A percentile compares a stretch with the other conserved stretches of the same genome.
Conservation (phyloP, 2,888 invertebrate species). For the Nipponacmea schrenckii region DNA sequence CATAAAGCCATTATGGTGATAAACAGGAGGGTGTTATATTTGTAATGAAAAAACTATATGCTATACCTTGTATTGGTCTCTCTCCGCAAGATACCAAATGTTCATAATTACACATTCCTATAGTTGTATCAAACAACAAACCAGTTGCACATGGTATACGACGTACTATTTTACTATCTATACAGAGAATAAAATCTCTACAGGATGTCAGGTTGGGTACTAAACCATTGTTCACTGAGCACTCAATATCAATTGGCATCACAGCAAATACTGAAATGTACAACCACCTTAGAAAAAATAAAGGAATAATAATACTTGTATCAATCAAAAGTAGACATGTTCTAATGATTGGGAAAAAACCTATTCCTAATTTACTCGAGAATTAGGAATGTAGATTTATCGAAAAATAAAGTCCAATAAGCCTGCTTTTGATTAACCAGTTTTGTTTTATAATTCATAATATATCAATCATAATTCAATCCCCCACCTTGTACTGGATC, state of each 20-base stretch:
- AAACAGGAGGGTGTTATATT: too few species aligned
- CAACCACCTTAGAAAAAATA: not conserved
- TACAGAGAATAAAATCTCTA: slow-evolving; percentile 12
- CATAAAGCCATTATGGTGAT: too few species aligned
- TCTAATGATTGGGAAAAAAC: too few species aligned
- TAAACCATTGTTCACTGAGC: slow-evolving; percentile 14
- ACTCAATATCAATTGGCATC: slow-evolving; percentile 1
- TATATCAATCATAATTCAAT: too few species aligned
- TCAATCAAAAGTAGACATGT: too few species aligned
- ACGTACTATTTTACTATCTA: slow-evolving; percentile 9
- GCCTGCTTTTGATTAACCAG: too few species aligned
- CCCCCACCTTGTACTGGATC: too few species aligned
- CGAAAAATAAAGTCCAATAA: too few species aligned
- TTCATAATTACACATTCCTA: slow-evolving; percentile 14
- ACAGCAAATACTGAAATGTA: slow-evolving; percentile 10
- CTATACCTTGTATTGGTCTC: not conserved
- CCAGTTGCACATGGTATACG: slow-evolving; percentile 14
- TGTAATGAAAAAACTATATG: not conserved
- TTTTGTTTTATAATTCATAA: too few species aligned
- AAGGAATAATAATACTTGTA: not conserved
- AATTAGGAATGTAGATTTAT: too few species aligned
- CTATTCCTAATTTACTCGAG: not conserved
- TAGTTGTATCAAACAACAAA: slow-evolving; percentile 12
- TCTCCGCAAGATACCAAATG: slow-evolving; percentile 11
- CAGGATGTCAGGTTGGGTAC: slow-evolving; percentile 14